Conservation (phyloP, 1,140 invertebrate genomes). For the Trinorchestia longiramus region DNA sequence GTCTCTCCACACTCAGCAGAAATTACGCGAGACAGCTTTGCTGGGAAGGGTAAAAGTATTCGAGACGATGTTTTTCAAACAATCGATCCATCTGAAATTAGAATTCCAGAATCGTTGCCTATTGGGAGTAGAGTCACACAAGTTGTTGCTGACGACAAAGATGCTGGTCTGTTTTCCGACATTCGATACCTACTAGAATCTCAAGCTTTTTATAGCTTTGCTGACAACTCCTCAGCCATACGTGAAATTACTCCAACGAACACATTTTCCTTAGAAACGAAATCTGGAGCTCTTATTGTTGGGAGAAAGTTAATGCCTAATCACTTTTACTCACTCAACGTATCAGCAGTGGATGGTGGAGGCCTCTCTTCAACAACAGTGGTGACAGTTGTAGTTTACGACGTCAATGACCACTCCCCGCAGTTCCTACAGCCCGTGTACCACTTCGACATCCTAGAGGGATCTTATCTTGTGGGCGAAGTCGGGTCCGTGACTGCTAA, state of each 20-base stretch:
- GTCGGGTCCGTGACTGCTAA: slow-evolving; percentile 87
- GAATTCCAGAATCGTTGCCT: slow-evolving; percentile 71
- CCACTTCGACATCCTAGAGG: slow-evolving; percentile 86
- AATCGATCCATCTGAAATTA: slow-evolving; percentile 56
- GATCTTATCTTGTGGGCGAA: slow-evolving; percentile 86
- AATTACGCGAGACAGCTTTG: slow-evolving; percentile 48
- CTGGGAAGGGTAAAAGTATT: slow-evolving; percentile 57
- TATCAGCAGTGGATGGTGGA: slow-evolving; percentile 70
- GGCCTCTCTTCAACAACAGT: slow-evolving; percentile 83
- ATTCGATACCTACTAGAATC: slow-evolving; percentile 24
- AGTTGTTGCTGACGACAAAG: slow-evolving; percentile 71
- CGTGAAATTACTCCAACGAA: slow-evolving; percentile 4
- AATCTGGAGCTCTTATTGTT: slow-evolving; percentile 19
- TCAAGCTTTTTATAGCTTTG: neutral
- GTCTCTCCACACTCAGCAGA: slow-evolving; percentile 51
- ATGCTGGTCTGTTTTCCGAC: slow-evolving; percentile 61
- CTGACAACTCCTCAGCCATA: neutral
- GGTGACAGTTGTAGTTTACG: slow-evolving; percentile 84
- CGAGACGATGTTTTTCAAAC: slow-evolving; percentile 43
- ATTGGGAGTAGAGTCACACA: slow-evolving; percentile 71
- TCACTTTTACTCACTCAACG: slow-evolving; percentile 44
- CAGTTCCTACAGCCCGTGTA: slow-evolving; percentile 92
- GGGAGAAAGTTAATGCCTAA: slow-evolving; percentile 37
- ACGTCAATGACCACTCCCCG: slow-evolving; percentile 97
- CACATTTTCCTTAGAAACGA: slow-evolving; percentile 42